Evolutionary conservation across 2,888 invertebrate genomes (phyloP).

Genomic region (Thalpophila matura): DNA sequence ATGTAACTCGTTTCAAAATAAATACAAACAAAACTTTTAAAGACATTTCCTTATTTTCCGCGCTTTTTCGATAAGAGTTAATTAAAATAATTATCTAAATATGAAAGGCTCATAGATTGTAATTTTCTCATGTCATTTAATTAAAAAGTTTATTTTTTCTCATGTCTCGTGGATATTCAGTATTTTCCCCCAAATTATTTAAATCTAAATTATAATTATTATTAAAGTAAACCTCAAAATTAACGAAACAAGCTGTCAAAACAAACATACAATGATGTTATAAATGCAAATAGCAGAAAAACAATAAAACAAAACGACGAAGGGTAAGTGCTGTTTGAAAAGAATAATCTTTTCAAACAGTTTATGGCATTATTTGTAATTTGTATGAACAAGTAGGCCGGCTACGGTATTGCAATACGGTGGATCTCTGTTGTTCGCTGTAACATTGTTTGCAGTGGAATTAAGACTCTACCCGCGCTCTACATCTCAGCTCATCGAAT

Average conservation of each 20-base stretch:
- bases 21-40: neutral
- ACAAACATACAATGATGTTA: constrained; percentile 47
- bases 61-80: neutral
- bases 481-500: constrained; percentile 80
- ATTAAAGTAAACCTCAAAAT: constrained; percentile 2
- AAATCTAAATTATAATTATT: no score
- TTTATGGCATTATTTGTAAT: constrained; percentile 62
- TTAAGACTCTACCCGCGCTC: constrained; percentile 80
- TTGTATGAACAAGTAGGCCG: constrained; percentile 76
- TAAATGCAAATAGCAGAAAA: constrained; percentile 36
- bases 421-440: constrained; percentile 61
- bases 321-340: constrained; percentile 17
- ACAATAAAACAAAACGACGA: constrained; percentile 41
- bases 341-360: constrained; percentile 42
- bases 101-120: no score
- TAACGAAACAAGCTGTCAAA: constrained; percentile 19
- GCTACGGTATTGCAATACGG: constrained; percentile 74
- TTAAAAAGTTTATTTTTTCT: no score
- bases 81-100: neutral
- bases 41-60: neutral
- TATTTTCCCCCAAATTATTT: no score
- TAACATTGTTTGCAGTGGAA: constrained; percentile 77
- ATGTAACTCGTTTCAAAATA: no score
- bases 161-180: no score
- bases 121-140: no score